Base-by-base conservation (phyloP, 2,888 invertebrate genomes). In the Rhagium mordax region DNA sequence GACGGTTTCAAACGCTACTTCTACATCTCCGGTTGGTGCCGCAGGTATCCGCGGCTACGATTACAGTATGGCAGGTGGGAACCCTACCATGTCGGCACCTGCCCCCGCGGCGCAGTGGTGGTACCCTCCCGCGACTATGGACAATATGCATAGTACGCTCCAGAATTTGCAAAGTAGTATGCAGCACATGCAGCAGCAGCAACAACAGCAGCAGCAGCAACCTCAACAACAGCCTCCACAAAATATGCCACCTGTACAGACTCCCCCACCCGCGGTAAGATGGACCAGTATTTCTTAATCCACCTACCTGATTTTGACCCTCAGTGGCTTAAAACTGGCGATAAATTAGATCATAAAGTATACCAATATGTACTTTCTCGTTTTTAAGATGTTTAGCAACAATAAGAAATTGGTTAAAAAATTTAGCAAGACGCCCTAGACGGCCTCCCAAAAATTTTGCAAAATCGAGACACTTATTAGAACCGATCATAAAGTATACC, bases 101-200 rank as follows among this genome's bases (percentile, higher is more conserved):
- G 88, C 90, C 47, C 83, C 86, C 69, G 91, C 90, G 80, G 90
- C 91, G 70, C 92, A 92, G 84, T 95, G 95, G 92, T 95, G 95
- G 95, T 95, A 94, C 90, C 91, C 93, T 83, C 89, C 90, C 79
- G 88, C 89, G 76, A 89, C 89, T 82, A 86, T 87, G 85, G 91
- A 92, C 84, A 91, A 91, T 88, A 87, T 88, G 85, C 91, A 92
- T 83, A 91, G 91, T 87, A 89, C 91, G 81, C 89, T 91, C 85
- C 91, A 91, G 82, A 86, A 78, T 75, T 78, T 83, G 75, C 83
- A 83, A 66, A 83, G 82, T 75, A 83, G 78, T 70, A 84, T 86
- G 82, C 85, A 84, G 70, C 78, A 77, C 48, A 70, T 73, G 70
- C 75, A 76, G 65, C 51, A 49, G 49, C 49, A 51, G 5, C 51